Percentiles rank a stretch among this genome's conserved stretches.
These are phyloP conservation scores for Andrena flavipes DNA, from an alignment of 2,888 invertebrate genomes.

Conservation along the genomic window DNA sequence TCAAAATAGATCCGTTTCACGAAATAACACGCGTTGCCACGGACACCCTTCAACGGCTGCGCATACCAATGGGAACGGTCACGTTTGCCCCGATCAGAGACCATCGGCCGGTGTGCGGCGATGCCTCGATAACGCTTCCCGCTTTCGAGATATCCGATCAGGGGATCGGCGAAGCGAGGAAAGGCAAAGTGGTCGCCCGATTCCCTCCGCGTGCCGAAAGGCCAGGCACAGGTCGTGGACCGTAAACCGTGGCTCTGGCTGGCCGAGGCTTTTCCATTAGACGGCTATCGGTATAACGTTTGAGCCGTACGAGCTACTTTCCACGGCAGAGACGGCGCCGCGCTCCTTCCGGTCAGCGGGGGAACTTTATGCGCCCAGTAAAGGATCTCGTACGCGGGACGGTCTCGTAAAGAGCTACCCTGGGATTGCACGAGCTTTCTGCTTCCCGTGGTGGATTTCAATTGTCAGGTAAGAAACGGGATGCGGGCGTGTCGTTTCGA, in stretches of 20 bases:
- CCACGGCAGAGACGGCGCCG: neutral
- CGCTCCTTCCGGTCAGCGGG: slow-evolving; percentile 1
- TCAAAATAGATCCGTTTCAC: slow-evolving; percentile 83
- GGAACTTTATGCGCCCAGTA: slow-evolving; percentile 14
- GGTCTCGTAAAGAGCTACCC: neutral
- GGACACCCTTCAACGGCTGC: slow-evolving; percentile 77
- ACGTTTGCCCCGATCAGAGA: slow-evolving; percentile 62
- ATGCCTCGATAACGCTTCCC: slow-evolving; percentile 36
- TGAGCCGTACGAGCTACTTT: slow-evolving; percentile 24
- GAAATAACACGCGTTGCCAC: slow-evolving; percentile 82
- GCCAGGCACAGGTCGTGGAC: neutral
- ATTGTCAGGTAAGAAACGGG: slow-evolving; percentile 2
- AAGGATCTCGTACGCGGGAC: neutral
- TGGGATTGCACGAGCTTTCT: neutral
- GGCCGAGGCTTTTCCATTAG: slow-evolving; percentile 45
- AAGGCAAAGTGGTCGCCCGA: slow-evolving; percentile 37
- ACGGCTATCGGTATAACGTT: slow-evolving; percentile 13
- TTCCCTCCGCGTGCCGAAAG: neutral
- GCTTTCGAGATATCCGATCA: slow-evolving; percentile 41
- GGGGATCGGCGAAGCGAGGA: slow-evolving; percentile 39
- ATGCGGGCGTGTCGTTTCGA: neutral
- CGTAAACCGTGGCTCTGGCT: slow-evolving; percentile 18
- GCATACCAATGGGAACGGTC: slow-evolving; percentile 79
- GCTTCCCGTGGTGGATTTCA: neutral
- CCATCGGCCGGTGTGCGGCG: slow-evolving; percentile 35